These are phyloP conservation scores for Crotalus tigris DNA, from an alignment of 2,113 vertebrate genomes.

Conservation along the genomic window DNA sequence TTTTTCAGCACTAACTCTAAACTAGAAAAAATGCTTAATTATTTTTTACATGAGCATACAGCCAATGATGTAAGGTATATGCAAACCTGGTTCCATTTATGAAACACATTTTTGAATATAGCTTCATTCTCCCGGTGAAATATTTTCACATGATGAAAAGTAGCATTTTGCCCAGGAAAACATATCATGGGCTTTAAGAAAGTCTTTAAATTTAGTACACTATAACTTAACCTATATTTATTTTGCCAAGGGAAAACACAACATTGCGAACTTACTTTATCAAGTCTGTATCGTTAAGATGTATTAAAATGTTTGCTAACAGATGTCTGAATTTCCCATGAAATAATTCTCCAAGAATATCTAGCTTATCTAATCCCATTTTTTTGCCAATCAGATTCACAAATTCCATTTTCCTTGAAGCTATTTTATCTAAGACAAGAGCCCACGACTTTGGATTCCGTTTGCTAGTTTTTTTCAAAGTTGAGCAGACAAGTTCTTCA, in stretches of 20 bases:
- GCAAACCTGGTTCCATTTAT: not conserved
- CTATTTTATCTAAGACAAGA: constrained; percentile 71
- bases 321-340: constrained; percentile 78
- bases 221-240: not conserved
- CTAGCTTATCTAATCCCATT: constrained; percentile 84
- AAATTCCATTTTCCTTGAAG: constrained; percentile 69
- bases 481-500: constrained; percentile 79
- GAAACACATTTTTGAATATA: not conserved
- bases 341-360: constrained; percentile 80
- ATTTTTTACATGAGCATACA: not conserved
- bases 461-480: constrained; percentile 74
- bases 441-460: constrained; percentile 78
- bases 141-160: not conserved
- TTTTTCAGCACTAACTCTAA: not conserved
- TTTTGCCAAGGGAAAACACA: not conserved
- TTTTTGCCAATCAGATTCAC: constrained; percentile 85
- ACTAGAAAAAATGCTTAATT: not conserved
- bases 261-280: constrained; percentile 77
- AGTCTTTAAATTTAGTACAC: not conserved
- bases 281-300: constrained; percentile 81
- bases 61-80: not conserved
- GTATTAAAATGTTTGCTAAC: constrained; percentile 76
- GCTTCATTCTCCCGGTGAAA: not conserved
- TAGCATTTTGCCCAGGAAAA: not conserved
- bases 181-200: not conserved